Base-by-base conservation (phyloP, 2,797 vertebrate genomes). In the Alcedo quadribrachys region DNA sequence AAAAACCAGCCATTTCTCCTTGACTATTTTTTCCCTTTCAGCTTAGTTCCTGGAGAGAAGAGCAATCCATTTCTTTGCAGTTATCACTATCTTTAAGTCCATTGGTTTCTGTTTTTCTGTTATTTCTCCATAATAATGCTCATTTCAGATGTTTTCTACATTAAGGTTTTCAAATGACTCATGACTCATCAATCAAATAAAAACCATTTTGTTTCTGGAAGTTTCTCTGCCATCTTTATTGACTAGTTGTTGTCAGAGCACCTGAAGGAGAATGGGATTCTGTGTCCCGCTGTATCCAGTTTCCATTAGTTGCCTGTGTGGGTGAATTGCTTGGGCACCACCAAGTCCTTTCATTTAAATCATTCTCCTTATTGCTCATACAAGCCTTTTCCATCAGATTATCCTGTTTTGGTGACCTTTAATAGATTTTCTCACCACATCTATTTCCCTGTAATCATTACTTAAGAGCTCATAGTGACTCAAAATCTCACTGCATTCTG, bases 401-500 rank as follows among this genome's bases (percentile, higher is more conserved):
- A 45, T 69, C 15, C 25, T 81, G 4, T 53, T 86, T 79, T 48
- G 17, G 8, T 70, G 67, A 86, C 69, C 14, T 57, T 81, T 53
- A 55, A 48, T 45, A 86, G 25, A 53, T 60, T 73, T 73, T 12
- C 13, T 18, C 48, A 54, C 22, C 27, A 33, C 9, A 19, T 3
- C 2, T 60, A 50, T 80, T 92, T 84, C 40, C 15, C n/a, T 80
- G 55, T 89, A 50, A 18, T 85, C 32, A 24, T 63, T 80, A 61
- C 33, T 74, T 58, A 57, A 57, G 45, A 57, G 30, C 5, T 84
- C 63, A 60, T 84, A 35, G 10, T 13, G 67, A 6, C 42, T 89
- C 55, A 61, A 18, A 93, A 89, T 12, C 21, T 5, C 12, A 70
- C 33, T 85, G 13, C 27, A 40, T 94, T 83, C 70, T 88, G 65